Conservation (phyloP, 2,113 vertebrate species). For the Hippocampus barbouri region DNA sequence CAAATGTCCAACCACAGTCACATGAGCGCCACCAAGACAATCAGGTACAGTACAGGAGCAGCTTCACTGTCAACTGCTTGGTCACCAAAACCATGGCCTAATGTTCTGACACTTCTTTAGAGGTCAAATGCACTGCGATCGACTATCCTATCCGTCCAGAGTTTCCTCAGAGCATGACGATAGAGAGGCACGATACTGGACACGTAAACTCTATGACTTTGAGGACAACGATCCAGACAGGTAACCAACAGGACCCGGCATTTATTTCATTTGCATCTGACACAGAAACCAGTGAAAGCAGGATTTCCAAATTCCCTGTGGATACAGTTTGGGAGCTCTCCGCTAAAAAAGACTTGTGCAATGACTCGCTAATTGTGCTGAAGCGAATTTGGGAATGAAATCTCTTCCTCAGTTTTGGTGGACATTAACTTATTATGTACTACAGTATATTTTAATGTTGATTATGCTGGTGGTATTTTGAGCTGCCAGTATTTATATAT, state of each 20-base stretch:
- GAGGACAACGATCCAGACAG: conserved; percentile 91
- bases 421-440: neutral
- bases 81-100: conserved; percentile 8
- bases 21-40: conserved; percentile 41
- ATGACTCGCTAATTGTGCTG: too few species aligned
- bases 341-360: too few species aligned
- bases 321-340: too few species aligned
- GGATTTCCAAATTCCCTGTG: too few species aligned
- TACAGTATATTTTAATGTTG: neutral
- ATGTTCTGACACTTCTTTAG: conserved; percentile 49
- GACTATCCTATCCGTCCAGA: conserved; percentile 74
- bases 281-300: neutral
- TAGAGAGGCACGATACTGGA: conserved; percentile 84
- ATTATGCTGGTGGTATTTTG: neutral
- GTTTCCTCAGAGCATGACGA: conserved; percentile 76
- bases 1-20: conserved; percentile 74
- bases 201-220: conserved; percentile 88
- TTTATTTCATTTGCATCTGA: neutral
- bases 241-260: conserved; percentile 49
- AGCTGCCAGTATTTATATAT: neutral
- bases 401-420: neutral
- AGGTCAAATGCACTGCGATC: conserved; percentile 88
- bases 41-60: conserved; percentile 43
- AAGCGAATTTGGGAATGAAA: neutral
- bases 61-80: conserved; percentile 1